Percentiles rank a stretch among this genome's conserved stretches.
Evolutionary conservation across 2,113 vertebrate species (phyloP).

Genomic region (Scophthalmus maximus): DNA sequence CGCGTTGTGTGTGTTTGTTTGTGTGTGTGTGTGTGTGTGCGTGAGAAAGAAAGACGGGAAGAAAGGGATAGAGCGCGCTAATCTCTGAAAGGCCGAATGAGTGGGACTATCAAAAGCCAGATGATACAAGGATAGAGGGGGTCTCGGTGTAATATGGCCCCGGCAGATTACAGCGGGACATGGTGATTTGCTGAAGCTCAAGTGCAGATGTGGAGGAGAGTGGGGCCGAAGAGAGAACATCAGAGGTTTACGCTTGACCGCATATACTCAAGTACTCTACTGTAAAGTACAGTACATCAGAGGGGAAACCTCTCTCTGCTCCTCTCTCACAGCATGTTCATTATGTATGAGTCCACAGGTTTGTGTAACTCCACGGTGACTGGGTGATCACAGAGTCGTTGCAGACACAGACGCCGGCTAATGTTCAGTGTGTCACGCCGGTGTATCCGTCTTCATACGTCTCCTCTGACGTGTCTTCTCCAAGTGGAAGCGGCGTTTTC

Average conservation of each 20-base stretch:
- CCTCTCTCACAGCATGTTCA: slow-evolving; percentile 18
- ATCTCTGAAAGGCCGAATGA: slow-evolving; percentile 61
- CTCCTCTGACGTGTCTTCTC: not conserved
- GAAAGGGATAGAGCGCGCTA: slow-evolving; percentile 49
- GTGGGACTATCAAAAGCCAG: slow-evolving; percentile 61
- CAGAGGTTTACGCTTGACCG: slow-evolving; percentile 47
- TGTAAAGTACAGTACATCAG: slow-evolving; percentile 29
- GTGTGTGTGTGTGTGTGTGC: slow-evolving; percentile 24
- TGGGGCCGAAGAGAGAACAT: slow-evolving; percentile 42
- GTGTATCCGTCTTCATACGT: too few species aligned
- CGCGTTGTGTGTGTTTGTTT: slow-evolving; percentile 36
- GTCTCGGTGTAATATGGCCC: slow-evolving; percentile 34
- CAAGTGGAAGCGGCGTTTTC: slow-evolving; percentile 48
- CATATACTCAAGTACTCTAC: slow-evolving; percentile 60
- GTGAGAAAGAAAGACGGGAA: slow-evolving; percentile 50
- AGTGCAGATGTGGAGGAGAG: slow-evolving; percentile 60
- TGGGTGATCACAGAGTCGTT: not conserved
- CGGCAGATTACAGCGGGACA: slow-evolving; percentile 59
- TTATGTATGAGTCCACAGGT: slow-evolving; percentile 2
- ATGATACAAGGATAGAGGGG: slow-evolving; percentile 52
- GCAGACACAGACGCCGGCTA: not conserved
- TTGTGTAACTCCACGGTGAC: not conserved
- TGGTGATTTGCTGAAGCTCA: slow-evolving; percentile 61
- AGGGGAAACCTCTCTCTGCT: slow-evolving; percentile 19
- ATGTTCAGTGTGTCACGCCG: not conserved